phyloP scores from a whole-genome alignment of 2,797 vertebrate genomes.

The Acanthis flammea region DNA sequence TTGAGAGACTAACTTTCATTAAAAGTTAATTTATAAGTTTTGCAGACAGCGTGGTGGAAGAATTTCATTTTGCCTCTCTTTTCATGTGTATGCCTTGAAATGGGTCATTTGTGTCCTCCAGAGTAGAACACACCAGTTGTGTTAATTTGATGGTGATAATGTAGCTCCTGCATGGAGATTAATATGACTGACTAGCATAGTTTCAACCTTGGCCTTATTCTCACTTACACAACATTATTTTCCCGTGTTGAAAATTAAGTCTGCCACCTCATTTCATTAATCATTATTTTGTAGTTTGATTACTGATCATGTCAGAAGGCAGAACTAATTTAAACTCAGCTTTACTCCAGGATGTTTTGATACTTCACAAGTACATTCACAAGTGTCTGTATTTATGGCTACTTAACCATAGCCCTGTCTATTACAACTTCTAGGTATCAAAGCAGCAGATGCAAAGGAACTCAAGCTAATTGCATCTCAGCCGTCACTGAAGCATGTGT shows the following conservation, averaged over 20 bases:
- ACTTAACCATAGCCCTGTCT: not conserved
- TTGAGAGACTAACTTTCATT: not conserved
- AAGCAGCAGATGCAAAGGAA: constrained; percentile 87
- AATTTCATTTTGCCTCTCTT: not conserved
- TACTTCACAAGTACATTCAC: not conserved
- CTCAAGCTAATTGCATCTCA: constrained; percentile 88
- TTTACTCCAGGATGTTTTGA: not conserved
- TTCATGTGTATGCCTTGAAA: not conserved
- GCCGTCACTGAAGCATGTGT: constrained; percentile 85
- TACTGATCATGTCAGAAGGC: not conserved
- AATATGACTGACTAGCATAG: not conserved
- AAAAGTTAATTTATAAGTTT: not conserved
- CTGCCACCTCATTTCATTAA: not conserved
- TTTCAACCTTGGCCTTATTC: not conserved
- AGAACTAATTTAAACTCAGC: not conserved
- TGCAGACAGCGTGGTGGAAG: not conserved
- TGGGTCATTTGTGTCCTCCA: not conserved
- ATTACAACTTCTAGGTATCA: constrained; percentile 80
- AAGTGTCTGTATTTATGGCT: not conserved
- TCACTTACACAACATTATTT: not conserved
- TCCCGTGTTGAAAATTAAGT: not conserved
- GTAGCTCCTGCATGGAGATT: not conserved
- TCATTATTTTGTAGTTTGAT: not conserved
- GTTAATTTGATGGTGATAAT: not conserved
- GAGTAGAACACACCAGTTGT: not conserved